Evolutionary conservation across 2,797 vertebrate genomes (phyloP), one percentile per base, ranked within the genome.

Genomic region (Urophycis tenuis): DNA sequence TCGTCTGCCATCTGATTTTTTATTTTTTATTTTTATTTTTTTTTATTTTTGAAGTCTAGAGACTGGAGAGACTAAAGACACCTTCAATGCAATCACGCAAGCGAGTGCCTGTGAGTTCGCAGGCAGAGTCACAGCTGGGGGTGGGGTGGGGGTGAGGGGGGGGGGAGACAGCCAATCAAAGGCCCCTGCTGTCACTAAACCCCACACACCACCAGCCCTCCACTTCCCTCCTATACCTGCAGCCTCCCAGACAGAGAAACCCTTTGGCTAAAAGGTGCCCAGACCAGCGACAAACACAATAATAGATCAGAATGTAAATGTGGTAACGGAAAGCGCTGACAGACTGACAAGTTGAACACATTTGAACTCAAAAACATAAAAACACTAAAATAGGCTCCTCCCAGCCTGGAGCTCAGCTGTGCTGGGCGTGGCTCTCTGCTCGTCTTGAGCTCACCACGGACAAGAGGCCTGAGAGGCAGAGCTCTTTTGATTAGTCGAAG

Each of bases 201-300:
- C 45, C 41, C 45, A n/a, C n/a, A n/a, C n/a, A n/a, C n/a, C 45
- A 19, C 79, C 15, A 45, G 82, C 29, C 87, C 78, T 31, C 85
- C 73, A 78, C 8, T 80, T 25, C 87, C 78, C 33, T 84, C 71
- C 78, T 7, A 75, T 71, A 81, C 82, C 79, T 39, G 75, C 82
- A 80, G 79, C 79, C 78, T 80, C 67, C 90, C 89, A 92, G 90
- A 92, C 91, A 92, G 84, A 85, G 25, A 19, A 0, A 30, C 25
- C 83, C 78, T 84, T 87, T 87, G 89, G 90, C 49, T 78, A 3
- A 79, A 80, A 80, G 0, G 77, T 77, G 80, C 75, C 73, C 75
- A 77, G 31, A 53, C 11, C 14, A 71, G 32, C 33, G n/a, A n/a
- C n/a, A n/a, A n/a, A 60, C 53, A 25, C 53, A 60, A 60, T 60